Percentiles rank a stretch among this genome's conserved stretches.
phyloP scores from a whole-genome alignment of 2,888 invertebrate species.

The Papilio protenor region DNA sequence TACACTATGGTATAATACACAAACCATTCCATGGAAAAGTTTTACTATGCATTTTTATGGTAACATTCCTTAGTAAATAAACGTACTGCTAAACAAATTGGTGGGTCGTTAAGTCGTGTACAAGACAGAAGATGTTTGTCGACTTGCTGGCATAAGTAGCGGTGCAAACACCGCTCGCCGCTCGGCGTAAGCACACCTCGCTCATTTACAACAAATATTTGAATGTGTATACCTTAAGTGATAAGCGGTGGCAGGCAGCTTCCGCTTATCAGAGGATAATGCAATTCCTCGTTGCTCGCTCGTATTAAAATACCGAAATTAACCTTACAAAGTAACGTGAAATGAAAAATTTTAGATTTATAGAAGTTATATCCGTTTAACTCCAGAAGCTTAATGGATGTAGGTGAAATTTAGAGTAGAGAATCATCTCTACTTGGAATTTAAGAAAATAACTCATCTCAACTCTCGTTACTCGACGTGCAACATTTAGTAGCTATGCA shows the following conservation, averaged over 20 bases:
- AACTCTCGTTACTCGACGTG: too few species aligned
- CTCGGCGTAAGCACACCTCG: slow-evolving; percentile 63
- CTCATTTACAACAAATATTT: slow-evolving; percentile 74
- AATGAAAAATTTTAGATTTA: background rate
- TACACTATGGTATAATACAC: too few species aligned
- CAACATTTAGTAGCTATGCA: too few species aligned
- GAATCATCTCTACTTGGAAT: too few species aligned
- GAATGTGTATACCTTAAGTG: slow-evolving; percentile 51
- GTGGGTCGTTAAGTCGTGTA: slow-evolving; percentile 49
- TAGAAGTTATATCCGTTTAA: too few species aligned
- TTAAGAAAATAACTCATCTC: too few species aligned
- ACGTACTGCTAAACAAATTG: slow-evolving; percentile 37
- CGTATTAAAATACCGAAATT: too few species aligned
- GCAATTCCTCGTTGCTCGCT: background rate
- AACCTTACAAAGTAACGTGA: too few species aligned
- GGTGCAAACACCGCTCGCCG: slow-evolving; percentile 58
- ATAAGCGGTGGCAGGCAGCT: slow-evolving; percentile 46
- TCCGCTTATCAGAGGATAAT: background rate
- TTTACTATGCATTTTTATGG: background rate
- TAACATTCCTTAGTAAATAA: slow-evolving; percentile 21
- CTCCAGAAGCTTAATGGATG: too few species aligned
- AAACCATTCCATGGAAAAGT: background rate
- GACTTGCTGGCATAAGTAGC: slow-evolving; percentile 55
- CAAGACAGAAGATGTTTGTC: slow-evolving; percentile 40
- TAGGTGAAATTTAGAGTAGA: too few species aligned